phyloP scores from a whole-genome alignment of 2,888 invertebrate species.

The Loripinus fragilis region DNA sequence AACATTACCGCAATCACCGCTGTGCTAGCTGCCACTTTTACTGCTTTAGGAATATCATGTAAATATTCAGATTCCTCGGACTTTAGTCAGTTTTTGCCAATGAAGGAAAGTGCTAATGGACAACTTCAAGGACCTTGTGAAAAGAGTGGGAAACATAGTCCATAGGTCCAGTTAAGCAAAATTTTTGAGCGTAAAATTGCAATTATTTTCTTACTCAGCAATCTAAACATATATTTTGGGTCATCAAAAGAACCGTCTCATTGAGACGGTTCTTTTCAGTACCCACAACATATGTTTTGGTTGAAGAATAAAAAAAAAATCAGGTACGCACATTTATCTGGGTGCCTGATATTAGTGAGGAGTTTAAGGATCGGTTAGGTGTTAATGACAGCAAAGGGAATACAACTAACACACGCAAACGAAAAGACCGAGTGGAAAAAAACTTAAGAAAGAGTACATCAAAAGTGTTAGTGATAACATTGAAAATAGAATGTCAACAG shows the following conservation, averaged over 20 bases:
- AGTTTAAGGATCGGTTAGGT: background rate
- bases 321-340: too few species aligned
- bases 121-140: slow-evolving; percentile 11
- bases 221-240: too few species aligned
- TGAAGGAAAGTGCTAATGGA: slow-evolving; percentile 17
- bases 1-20: slow-evolving; percentile 35
- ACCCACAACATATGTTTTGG: too few species aligned
- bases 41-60: slow-evolving; percentile 12
- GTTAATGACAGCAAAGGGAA: slow-evolving; percentile 12
- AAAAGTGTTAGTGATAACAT: slow-evolving; percentile 5
- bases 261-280: too few species aligned
- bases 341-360: too few species aligned
- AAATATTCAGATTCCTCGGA: slow-evolving; percentile 18
- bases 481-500: background rate
- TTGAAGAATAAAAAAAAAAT: too few species aligned
- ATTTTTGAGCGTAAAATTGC: too few species aligned
- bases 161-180: too few species aligned
- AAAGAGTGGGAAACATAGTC: background rate
- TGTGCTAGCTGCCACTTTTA: slow-evolving; percentile 8
- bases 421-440: slow-evolving; percentile 24
- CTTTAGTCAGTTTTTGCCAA: slow-evolving; percentile 23
- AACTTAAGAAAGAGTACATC: slow-evolving; percentile 18
- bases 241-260: too few species aligned
- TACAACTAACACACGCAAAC: slow-evolving; percentile 31
- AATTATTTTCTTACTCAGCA: too few species aligned